Percentiles rank a stretch among this genome's conserved stretches.
Evolutionary conservation across 2,797 vertebrate genomes (phyloP).

Genomic region (Tadarida brasiliensis): DNA sequence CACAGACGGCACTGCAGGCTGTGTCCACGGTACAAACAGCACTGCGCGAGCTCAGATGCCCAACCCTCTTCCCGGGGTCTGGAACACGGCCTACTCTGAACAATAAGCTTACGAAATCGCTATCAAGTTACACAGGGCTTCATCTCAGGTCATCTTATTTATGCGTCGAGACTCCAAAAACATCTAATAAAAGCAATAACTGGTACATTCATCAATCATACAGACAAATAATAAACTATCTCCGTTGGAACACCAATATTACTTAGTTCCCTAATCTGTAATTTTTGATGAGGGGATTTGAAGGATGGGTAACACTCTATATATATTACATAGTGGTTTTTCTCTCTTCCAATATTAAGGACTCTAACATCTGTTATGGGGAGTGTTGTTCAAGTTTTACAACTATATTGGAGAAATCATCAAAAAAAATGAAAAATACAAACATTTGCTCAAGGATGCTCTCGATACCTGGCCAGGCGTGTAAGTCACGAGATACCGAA

Average conservation of each 20-base stretch:
- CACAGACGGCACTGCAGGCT: not conserved
- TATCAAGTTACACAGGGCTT: not conserved
- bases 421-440: not conserved
- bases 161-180: not conserved
- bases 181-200: not conserved
- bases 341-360: not conserved
- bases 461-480: too few species aligned
- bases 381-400: not conserved
- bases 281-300: not conserved
- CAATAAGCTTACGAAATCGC: not conserved
- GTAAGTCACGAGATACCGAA: rapidly evolving
- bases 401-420: not conserved
- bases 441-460: not conserved
- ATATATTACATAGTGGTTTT: not conserved
- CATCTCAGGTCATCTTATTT: not conserved
- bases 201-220: not conserved
- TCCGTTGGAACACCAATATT: not conserved
- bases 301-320: not conserved
- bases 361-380: not conserved
- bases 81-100: not conserved
- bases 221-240: not conserved
- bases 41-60: not conserved
- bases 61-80: not conserved
- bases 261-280: not conserved
- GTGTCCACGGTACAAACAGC: not conserved